Evolutionary conservation across 30 jellyfish, hydroid and myxozoan species (phyloP), one percentile per base, ranked within the genome.

Genomic region (Clytia hemisphaerica): DNA sequence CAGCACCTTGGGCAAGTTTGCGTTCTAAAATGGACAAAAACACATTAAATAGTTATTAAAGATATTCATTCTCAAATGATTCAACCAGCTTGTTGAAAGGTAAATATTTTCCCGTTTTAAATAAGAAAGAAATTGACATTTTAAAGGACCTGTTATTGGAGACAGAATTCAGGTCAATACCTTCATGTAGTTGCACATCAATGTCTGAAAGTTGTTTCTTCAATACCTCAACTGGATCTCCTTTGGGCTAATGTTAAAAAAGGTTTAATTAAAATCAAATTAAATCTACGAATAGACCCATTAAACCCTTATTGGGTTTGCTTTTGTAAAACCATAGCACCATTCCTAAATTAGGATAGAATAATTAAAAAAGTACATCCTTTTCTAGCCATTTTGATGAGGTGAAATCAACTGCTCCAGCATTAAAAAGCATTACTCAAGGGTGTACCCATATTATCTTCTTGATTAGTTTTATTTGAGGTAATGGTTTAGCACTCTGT

Each of bases 181-280:
- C 95, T 67, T 86, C 96, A n/a, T 6, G 44, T 21, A 86, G 80
- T 40, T 71, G 90, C 22, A 53, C 27, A 16, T 86, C 94, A 38
- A 77, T 62, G 37, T 73, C 94, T 19, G 58, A 78, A 2, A 83
- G 67, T 54, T 66, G 78, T 58, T 75, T 88, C 78, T 58, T 80
- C 4, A 79, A 77, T 18, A 57, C 92, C 30, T 73, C 94, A 21
- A 75, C 66, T 30, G 88, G 88, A 74, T 88, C 97, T 15, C 65
- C 89, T 49, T 80, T 79, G 48, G 79, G 94, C 72, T 80, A 72
- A 4, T 93, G 93, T 94, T 88, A 30, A 4, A 57, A 75, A 40
- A 45, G 18, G 25, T 31, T 1, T 65, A 75, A 12, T 24, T 21
- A 51, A 51, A 14, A 51, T 51, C 21, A n/a, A n/a, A n/a, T n/a